These are phyloP conservation scores for Campaea margaritaria DNA, from an alignment of 2,888 invertebrate species.

Conservation along the genomic window DNA sequence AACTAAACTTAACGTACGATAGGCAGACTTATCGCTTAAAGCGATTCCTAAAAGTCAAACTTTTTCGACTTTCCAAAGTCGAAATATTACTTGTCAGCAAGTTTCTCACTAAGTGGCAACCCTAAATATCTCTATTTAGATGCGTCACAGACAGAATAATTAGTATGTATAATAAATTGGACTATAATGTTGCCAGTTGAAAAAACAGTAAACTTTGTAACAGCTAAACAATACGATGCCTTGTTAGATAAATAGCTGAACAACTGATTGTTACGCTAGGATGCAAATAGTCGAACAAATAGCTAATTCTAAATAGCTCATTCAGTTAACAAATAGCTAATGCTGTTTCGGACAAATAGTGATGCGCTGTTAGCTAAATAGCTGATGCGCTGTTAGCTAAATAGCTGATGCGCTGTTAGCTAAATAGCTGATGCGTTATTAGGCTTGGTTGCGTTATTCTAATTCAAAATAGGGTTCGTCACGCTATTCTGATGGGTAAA, in stretches of 20 bases:
- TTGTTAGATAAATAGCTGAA: not conserved
- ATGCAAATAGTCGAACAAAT: not conserved
- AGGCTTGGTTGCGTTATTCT: slow-evolving; percentile 4
- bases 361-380: too few species aligned
- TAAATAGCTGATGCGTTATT: not conserved
- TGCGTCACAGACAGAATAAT: slow-evolving; percentile 14
- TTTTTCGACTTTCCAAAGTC: not conserved
- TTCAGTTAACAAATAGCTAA: too few species aligned
- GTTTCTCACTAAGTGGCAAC: not conserved
- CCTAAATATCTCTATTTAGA: slow-evolving; percentile 9
- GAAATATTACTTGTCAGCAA: not conserved
- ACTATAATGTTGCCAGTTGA: slow-evolving; percentile 10
- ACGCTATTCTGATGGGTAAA: not conserved
- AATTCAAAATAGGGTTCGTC: not conserved
- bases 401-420: not conserved
- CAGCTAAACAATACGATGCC: not conserved
- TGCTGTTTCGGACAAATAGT: not conserved
- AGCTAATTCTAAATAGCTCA: too few species aligned
- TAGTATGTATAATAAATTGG: slow-evolving; percentile 13
- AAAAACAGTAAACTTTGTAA: slow-evolving; percentile 13
- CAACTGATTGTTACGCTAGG: not conserved
- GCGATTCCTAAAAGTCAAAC: too few species aligned
- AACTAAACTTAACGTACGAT: too few species aligned
- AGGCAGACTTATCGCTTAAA: too few species aligned
- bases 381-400: not conserved